These are phyloP conservation scores for Tilapia sparmanii DNA, from an alignment of 2,113 vertebrate genomes.

Conservation along the genomic window DNA sequence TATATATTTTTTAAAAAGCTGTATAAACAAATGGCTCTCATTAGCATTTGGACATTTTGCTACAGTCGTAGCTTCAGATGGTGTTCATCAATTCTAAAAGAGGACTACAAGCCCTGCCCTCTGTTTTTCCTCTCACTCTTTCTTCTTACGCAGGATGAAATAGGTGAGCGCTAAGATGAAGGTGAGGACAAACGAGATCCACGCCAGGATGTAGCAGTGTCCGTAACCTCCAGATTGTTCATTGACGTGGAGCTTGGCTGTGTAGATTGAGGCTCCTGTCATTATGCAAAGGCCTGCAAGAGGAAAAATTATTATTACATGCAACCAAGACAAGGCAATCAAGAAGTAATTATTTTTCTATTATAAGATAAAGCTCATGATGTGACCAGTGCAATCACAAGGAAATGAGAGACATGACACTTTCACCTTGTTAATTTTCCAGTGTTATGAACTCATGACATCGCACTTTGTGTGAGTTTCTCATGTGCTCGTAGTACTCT, in stretches of 20 bases:
- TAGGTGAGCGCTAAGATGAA: conserved; percentile 88
- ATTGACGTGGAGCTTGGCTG: conserved; percentile 74
- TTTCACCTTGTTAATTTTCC: not conserved
- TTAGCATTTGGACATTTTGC: not conserved
- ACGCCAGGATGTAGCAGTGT: conserved; percentile 89
- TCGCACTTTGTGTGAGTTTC: not conserved
- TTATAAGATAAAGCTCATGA: not conserved
- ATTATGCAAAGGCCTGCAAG: conserved; percentile 85
- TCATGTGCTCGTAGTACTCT: not conserved
- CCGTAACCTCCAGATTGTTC: conserved; percentile 75
- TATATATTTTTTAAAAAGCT: not conserved
- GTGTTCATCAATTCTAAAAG: not conserved
- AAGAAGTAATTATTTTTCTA: conserved; percentile 5
- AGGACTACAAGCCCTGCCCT: not conserved
- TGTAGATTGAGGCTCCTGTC: conserved; percentile 89
- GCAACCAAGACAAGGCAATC: not conserved
- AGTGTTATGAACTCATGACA: not conserved
- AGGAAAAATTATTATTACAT: not conserved
- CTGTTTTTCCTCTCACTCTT: conserved; percentile 42
- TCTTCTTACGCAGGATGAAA: conserved; percentile 88
- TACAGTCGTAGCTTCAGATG: not conserved
- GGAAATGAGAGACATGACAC: not conserved
- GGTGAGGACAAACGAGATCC: conserved; percentile 88
- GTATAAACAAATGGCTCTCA: conserved; percentile 33
- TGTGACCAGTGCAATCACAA: not conserved